These are phyloP conservation scores for Eustalomyia histrio DNA, from an alignment of 2,888 invertebrate genomes.

Conservation along the genomic window DNA sequence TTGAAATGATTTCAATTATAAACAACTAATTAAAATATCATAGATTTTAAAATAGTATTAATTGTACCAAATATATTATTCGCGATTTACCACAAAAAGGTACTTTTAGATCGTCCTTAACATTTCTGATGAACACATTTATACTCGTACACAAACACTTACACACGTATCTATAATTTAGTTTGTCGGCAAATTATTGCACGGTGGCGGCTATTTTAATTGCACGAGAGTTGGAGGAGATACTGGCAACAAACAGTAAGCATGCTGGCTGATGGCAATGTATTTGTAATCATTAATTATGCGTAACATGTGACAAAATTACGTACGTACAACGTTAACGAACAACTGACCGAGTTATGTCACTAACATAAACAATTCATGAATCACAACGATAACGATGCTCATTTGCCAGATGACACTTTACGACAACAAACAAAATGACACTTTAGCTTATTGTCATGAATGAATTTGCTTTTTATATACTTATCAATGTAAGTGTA, in stretches of 20 bases:
- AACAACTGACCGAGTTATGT: slow-evolving; percentile 70
- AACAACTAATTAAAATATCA: no score
- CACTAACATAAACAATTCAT: slow-evolving; percentile 66
- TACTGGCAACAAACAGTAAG: slow-evolving; percentile 8
- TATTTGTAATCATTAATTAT: slow-evolving; percentile 71
- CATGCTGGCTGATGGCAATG: slow-evolving; percentile 1
- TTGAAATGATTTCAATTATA: no score
- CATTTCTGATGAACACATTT: no score
- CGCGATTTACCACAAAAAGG: no score
- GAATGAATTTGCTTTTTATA: slow-evolving; percentile 23
- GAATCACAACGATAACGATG: slow-evolving; percentile 49
- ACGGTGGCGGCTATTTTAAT: slow-evolving; percentile 27
- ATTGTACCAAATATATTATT: no score
- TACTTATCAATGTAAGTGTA: background rate
- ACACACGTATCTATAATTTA: background rate
- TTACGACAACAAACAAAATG: slow-evolving; percentile 48
- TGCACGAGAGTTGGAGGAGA: slow-evolving; percentile 14
- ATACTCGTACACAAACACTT: no score
- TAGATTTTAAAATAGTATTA: no score
- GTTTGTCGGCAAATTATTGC: slow-evolving; percentile 50
- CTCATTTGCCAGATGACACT: slow-evolving; percentile 56
- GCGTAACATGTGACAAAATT: slow-evolving; percentile 72
- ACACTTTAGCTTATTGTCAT: slow-evolving; percentile 43
- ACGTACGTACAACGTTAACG: slow-evolving; percentile 57
- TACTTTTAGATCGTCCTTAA: no score